Conservation (phyloP, 2,113 vertebrate species). For the Hydropotes inermis region DNA sequence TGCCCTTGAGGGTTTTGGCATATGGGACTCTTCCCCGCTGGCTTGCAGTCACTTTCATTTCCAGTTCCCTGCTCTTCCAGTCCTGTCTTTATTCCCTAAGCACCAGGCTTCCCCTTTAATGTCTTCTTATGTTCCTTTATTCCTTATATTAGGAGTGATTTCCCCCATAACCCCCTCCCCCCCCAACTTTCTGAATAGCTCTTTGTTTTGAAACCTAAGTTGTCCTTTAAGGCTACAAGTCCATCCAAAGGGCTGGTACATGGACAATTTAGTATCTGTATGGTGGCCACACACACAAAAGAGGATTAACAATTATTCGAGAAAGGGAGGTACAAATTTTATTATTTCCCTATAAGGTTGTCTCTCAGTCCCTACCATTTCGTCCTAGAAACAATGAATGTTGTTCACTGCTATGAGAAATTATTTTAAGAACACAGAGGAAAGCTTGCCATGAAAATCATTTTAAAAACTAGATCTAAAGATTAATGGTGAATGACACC, state of each 20-base stretch:
- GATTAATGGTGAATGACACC: background rate
- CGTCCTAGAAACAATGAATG: background rate
- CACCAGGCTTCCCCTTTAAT: background rate
- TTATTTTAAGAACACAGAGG: background rate
- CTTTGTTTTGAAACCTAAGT: background rate
- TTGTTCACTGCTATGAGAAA: background rate
- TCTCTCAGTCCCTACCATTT: background rate
- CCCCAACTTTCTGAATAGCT: background rate
- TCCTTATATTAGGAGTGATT: background rate
- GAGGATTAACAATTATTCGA: background rate
- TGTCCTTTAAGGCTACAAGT: background rate
- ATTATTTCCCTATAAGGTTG: background rate
- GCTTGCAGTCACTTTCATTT: background rate
- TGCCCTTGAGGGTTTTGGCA: background rate
- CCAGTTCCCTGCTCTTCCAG: background rate
- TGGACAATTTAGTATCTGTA: background rate
- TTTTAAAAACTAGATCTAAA: background rate
- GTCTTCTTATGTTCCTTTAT: background rate
- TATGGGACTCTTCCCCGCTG: background rate
- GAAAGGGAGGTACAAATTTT: background rate
- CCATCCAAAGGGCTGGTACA: background rate
- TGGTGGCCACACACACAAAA: background rate
- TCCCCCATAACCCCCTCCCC: accelerated
- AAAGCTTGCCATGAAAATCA: background rate
- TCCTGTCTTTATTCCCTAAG: background rate